Evolutionary conservation across 2,797 vertebrate species (phyloP), one percentile per base, ranked within the genome.

Genomic region (Sitta carolinensis): DNA sequence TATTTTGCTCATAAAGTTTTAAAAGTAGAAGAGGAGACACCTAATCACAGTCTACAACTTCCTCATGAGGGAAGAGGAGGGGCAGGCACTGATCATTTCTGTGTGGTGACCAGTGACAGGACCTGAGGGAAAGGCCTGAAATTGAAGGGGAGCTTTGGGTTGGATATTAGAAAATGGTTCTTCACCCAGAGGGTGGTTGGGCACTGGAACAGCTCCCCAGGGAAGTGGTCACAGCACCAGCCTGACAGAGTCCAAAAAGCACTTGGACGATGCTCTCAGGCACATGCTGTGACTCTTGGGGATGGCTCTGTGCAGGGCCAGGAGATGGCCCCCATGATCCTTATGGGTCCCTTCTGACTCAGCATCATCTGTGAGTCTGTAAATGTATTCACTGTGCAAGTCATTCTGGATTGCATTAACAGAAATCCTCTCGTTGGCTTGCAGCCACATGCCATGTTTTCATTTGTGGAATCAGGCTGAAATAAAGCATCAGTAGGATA

Each of bases 51-150:
- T 34, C 30, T 77, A 26, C 40, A 47, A 22, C 40, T 34, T 69
- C 34, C 13, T 62, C 3, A 2, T 42, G 30, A 77, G 40, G 11
- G 29, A 61, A 54, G 5, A n/a, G 25, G 34, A 40, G 16, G 9
- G 4, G n/a, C 29, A 40, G 10, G 11, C 40, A 54, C 25, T 47
- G 55, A 54, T 61, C 29, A n/a, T 27, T 23, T 38, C 23, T 25
- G 48, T 61, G 8, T 7, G 47, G 34, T 54, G 25, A 25, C 20
- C 72, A 69, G 47, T 61, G 64, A 34, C 48, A 62, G 29, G 20
- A 8, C 2, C 29, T 2, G 3, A 25, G 2, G 5, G 11, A 52
- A 54, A 10, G 47, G 25, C n/a, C 34, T 61, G n/a, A 77, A 1
- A 30, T 1, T 47, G n/a, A 16, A 25, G 29, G 23, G 23, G 19